phyloP scores from a whole-genome alignment of 2,888 invertebrate species.

The Thymelicus sylvestris region DNA sequence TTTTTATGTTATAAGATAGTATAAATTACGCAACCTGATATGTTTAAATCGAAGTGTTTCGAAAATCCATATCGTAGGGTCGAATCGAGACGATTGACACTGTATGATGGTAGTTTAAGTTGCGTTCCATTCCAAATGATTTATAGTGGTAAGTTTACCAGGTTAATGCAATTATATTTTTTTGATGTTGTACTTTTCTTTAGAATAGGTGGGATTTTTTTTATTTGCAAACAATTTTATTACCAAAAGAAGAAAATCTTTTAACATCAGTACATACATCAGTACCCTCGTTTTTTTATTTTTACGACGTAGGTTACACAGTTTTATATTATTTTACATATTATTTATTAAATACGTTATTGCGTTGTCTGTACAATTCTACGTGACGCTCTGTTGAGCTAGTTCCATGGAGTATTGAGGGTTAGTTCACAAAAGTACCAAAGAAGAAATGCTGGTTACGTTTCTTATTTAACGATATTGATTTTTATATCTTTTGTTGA shows the following conservation, averaged over 20 bases:
- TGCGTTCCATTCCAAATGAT: constrained; percentile 19
- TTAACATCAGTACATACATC: too few species aligned
- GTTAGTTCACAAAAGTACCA: constrained; percentile 21
- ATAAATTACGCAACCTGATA: too few species aligned
- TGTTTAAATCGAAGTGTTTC: not conserved
- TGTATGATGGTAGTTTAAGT: not conserved
- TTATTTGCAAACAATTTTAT: constrained; percentile 14
- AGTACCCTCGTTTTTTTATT: not conserved
- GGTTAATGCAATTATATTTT: constrained; percentile 17
- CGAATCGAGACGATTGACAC: constrained; percentile 10
- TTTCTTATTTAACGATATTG: not conserved
- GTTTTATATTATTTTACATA: not conserved
- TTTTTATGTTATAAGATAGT: too few species aligned
- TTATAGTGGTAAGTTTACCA: not conserved
- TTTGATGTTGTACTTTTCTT: not conserved
- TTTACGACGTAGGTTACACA: not conserved
- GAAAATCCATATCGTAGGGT: not conserved
- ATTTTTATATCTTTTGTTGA: constrained; percentile 16
- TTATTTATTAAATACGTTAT: not conserved
- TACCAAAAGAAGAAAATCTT: too few species aligned
- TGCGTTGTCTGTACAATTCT: not conserved
- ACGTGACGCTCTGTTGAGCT: constrained; percentile 2
- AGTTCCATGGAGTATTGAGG: too few species aligned
- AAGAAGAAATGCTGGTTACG: constrained; percentile 21
- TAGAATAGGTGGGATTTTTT: not conserved